These are phyloP conservation scores for Emys orbicularis DNA, from an alignment of 2,797 vertebrate species.

Conservation along the genomic window DNA sequence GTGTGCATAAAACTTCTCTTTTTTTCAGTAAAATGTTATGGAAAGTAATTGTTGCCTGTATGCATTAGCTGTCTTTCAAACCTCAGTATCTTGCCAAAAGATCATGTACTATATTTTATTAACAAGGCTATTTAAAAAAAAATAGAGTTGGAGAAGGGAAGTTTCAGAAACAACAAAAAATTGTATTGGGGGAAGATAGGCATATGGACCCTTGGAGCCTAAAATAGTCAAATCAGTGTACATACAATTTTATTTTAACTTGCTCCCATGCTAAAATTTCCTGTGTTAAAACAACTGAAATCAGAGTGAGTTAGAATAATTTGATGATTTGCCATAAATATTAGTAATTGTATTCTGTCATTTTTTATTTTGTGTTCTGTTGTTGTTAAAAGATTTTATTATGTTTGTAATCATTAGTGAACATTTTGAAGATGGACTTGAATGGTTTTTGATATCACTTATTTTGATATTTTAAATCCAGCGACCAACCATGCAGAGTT, in stretches of 20 bases:
- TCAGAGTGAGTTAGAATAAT: neutral
- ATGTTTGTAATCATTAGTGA: neutral
- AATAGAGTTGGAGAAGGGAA: neutral
- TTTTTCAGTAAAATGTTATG: neutral
- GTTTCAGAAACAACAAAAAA: neutral
- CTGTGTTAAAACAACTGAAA: neutral
- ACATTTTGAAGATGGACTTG: neutral
- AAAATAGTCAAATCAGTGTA: neutral
- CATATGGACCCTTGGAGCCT: neutral
- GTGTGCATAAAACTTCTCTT: neutral
- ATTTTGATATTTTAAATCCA: neutral
- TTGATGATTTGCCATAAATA: neutral
- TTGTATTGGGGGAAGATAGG: neutral
- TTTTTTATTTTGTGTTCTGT: neutral
- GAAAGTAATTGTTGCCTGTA: neutral
- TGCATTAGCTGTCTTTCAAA: neutral
- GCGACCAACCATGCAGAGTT: neutral
- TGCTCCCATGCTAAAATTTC: neutral
- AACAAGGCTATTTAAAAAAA: neutral
- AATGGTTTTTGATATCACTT: neutral
- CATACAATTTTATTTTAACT: neutral
- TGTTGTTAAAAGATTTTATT: neutral
- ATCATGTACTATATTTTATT: neutral
- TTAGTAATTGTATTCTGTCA: accelerated
- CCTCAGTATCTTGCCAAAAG: neutral